Conservation (phyloP, 2,797 vertebrate species). For the Benthosema pterotum region DNA sequence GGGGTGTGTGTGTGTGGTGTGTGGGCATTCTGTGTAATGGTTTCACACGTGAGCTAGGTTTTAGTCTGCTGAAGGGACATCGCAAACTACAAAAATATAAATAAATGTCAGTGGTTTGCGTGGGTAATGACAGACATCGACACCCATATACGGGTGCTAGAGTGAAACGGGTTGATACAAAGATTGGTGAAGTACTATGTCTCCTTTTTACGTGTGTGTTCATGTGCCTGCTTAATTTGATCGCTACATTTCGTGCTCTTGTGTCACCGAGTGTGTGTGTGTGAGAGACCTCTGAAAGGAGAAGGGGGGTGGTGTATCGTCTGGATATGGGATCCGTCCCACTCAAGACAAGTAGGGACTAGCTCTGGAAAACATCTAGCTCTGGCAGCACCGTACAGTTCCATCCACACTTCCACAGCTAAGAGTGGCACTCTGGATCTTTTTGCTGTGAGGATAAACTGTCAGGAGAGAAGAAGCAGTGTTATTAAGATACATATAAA, state of each 20-base stretch:
- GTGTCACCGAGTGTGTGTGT: background rate
- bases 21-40: background rate
- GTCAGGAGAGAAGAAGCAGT: constrained; percentile 9
- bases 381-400: background rate
- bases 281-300: background rate
- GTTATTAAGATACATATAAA: background rate
- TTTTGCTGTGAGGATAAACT: constrained; percentile 19
- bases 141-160: too few species aligned
- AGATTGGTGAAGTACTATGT: too few species aligned
- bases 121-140: too few species aligned
- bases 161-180: too few species aligned
- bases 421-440: too few species aligned
- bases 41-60: constrained; percentile 11
- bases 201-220: background rate
- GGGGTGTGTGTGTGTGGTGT: constrained; percentile 8
- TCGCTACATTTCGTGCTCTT: background rate
- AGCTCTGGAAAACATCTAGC: constrained; percentile 1
- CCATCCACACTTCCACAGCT: too few species aligned
- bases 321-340: constrained; percentile 40
- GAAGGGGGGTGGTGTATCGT: constrained; percentile 29
- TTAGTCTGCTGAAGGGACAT: constrained; percentile 10
- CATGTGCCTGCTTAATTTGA: background rate
- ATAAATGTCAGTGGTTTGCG: too few species aligned
- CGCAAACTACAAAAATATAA: background rate
- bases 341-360: constrained; percentile 6